Base-by-base conservation (phyloP, 2,113 vertebrate species). In the Globicephala melas region DNA sequence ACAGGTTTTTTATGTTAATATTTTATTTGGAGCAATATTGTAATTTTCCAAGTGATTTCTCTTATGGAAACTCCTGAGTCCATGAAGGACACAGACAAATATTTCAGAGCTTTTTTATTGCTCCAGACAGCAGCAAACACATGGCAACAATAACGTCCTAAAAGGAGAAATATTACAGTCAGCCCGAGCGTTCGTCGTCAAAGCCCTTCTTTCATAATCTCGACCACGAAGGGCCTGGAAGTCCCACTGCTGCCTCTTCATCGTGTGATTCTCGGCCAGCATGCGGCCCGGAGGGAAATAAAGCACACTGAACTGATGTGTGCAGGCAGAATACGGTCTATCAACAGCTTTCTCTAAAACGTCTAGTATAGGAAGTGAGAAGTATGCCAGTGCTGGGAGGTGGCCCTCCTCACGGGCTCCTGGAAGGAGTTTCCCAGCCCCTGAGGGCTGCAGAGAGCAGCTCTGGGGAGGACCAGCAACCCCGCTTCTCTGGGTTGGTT, bases 21-120 rank as follows among this genome's bases (percentile, higher is more conserved):
- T 97, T 97, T 98, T 97, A 98, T 97, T 91, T 97, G 96, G 96
- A 97, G 77, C 81, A 96, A 20, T 96, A 74, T 89, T 98, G 62
- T 97, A 84, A 91, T 97, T 98, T 98, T 98, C 92, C 97, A 91
- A 96, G 92, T 94, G 68, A 97, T 97, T 97, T 98, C 81, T 97
- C 97, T 95, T 94, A 96, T 95, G 95, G 97, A 97, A 97, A 94
- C 77, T 96, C 94, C 94, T n/a, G 50, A 91, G 53, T 91, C 80
- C 94, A 47, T 86, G 81, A 96, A 95, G 85, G 81, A 96, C 70
- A 76, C 86, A 97, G 82, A 96, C 92, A 93, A 36, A 86, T 98
- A 96, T 96, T 98, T 97, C 86, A 96, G 95, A 95, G 33, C 36
- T 36, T 97, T 96, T 96, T 85, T 84, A 87, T 91, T 93, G 74